phyloP scores from a whole-genome alignment of 2,888 invertebrate species.

The Archips xylosteana region DNA sequence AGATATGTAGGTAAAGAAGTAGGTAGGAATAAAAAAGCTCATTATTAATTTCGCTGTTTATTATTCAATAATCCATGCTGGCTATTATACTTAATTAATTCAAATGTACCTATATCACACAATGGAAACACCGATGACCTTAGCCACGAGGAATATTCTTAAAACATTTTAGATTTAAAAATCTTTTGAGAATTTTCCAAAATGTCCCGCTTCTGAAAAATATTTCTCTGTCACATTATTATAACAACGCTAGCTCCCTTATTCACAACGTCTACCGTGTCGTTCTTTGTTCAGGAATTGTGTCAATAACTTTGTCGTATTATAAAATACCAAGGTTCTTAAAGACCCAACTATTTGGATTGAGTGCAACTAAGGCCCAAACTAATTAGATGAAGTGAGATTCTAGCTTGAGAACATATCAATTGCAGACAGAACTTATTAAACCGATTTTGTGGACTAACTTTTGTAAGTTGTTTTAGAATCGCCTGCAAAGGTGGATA shows the following conservation, averaged over 20 bases:
- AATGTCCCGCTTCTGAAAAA: slow-evolving; percentile 39
- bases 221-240: slow-evolving; percentile 71
- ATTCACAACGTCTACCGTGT: slow-evolving; percentile 76
- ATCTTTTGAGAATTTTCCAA: slow-evolving; percentile 34
- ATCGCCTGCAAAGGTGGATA: too few relatives aligned
- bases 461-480: too few relatives aligned
- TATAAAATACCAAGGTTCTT: neutral
- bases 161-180: slow-evolving; percentile 43
- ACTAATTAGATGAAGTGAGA: too few relatives aligned
- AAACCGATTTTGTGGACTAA: too few relatives aligned
- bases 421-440: too few relatives aligned
- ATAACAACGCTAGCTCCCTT: slow-evolving; percentile 80
- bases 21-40: slow-evolving; percentile 6
- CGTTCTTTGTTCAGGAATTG: slow-evolving; percentile 19
- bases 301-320: neutral
- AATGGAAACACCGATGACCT: slow-evolving; percentile 73
- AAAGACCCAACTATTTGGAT: neutral
- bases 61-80: slow-evolving; percentile 76
- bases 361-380: neutral
- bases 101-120: slow-evolving; percentile 83
- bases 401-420: too few relatives aligned
- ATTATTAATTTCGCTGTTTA: slow-evolving; percentile 70
- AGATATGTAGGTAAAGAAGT: too few relatives aligned
- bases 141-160: slow-evolving; percentile 55
- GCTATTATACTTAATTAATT: slow-evolving; percentile 79